A percentile compares a stretch with the other conserved stretches of the same genome.
These are phyloP conservation scores for Rousettus madagascariensis DNA, from an alignment of 2,797 vertebrate genomes.

Conservation along the genomic window DNA sequence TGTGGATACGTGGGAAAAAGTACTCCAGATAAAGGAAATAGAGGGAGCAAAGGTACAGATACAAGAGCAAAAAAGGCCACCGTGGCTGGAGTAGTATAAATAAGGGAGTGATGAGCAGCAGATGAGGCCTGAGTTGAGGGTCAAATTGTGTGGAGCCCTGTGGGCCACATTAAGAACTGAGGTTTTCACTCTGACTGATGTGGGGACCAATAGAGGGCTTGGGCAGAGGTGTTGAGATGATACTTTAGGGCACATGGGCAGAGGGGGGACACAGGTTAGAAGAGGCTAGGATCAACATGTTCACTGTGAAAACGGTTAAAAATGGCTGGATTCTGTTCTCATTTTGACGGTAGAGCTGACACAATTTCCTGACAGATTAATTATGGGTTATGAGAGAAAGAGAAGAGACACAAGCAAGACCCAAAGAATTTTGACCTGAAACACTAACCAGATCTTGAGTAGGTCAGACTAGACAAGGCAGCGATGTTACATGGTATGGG, in stretches of 20 bases:
- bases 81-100: background rate
- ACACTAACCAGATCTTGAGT: background rate
- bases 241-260: background rate
- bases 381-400: background rate
- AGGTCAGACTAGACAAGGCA: background rate
- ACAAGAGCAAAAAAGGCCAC: background rate
- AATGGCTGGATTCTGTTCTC: background rate
- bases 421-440: background rate
- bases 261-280: background rate
- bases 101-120: background rate
- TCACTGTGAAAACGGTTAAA: background rate
- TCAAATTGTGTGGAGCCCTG: background rate
- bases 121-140: background rate
- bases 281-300: background rate
- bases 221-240: background rate
- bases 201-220: rapidly evolving
- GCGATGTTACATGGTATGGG: background rate
- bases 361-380: background rate
- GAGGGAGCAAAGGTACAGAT: background rate
- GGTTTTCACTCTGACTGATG: background rate
- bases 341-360: background rate
- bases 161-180: background rate
- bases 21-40: background rate
- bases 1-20: background rate
- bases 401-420: background rate